Evolutionary conservation across 2,113 vertebrate genomes (phyloP).

Genomic region (Xyrauchen texanus): DNA sequence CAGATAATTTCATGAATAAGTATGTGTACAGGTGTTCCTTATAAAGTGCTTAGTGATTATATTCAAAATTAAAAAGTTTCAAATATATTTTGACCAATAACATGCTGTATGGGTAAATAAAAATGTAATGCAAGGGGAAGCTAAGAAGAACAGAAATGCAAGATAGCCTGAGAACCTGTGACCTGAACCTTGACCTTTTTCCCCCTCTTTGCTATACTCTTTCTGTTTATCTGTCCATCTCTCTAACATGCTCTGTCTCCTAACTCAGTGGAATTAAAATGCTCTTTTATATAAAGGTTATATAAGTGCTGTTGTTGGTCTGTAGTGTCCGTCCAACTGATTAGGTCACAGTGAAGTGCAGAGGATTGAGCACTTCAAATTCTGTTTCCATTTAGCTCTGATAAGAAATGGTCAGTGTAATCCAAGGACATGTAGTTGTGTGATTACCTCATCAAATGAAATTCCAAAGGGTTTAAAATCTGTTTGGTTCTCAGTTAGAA

Average conservation of each 20-base stretch:
- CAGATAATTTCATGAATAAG: too few relatives aligned
- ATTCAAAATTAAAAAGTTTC: too few relatives aligned
- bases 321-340: too few relatives aligned
- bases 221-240: constrained; percentile 15
- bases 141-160: neutral
- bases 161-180: neutral
- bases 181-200: neutral
- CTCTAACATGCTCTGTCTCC: neutral
- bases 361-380: too few relatives aligned
- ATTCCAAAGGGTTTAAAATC: constrained; percentile 9
- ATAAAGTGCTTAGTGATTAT: too few relatives aligned
- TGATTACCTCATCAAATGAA: neutral
- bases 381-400: too few relatives aligned
- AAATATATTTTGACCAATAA: too few relatives aligned
- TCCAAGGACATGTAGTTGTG: too few relatives aligned
- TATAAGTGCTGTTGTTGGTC: neutral
- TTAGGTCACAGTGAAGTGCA: too few relatives aligned
- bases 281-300: constrained; percentile 14
- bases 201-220: neutral
- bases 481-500: neutral
- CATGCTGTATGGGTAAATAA: neutral
- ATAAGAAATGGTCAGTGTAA: too few relatives aligned
- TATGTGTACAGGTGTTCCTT: too few relatives aligned
- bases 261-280: neutral
- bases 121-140: neutral